Evolutionary conservation across 2,797 vertebrate genomes (phyloP).

Genomic region (Selene dorsalis): DNA sequence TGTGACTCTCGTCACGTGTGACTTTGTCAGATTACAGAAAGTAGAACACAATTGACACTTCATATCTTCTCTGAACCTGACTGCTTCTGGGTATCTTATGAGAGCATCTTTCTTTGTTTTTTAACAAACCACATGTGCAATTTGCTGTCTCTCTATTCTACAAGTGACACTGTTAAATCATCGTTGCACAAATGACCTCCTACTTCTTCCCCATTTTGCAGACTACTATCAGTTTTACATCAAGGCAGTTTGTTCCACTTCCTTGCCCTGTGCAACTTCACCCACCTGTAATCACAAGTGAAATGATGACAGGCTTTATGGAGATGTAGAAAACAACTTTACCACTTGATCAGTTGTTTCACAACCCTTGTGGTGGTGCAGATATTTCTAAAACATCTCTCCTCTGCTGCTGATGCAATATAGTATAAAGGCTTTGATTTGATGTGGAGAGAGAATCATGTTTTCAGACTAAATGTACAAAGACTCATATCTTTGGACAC

Average conservation of each 20-base stretch:
- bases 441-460: background rate
- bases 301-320: background rate
- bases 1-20: background rate
- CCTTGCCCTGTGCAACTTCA: background rate
- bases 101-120: background rate
- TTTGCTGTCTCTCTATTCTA: constrained; percentile 11
- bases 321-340: constrained; percentile 23
- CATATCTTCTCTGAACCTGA: background rate
- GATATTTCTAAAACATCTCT: constrained; percentile 18
- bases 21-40: background rate
- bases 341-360: constrained; percentile 19
- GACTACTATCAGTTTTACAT: constrained; percentile 32
- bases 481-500: background rate
- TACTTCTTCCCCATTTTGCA: constrained; percentile 36
- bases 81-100: background rate
- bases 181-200: constrained; percentile 15
- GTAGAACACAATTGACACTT: background rate
- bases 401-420: background rate
- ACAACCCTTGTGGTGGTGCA: background rate
- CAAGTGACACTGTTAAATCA: constrained; percentile 8
- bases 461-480: background rate
- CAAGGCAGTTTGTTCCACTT: constrained; percentile 47
- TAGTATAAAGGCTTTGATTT: background rate
- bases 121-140: background rate
- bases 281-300: constrained; percentile 40